Evolutionary conservation across 2,113 vertebrate genomes (phyloP).

Genomic region (Hemichromis elongatus): DNA sequence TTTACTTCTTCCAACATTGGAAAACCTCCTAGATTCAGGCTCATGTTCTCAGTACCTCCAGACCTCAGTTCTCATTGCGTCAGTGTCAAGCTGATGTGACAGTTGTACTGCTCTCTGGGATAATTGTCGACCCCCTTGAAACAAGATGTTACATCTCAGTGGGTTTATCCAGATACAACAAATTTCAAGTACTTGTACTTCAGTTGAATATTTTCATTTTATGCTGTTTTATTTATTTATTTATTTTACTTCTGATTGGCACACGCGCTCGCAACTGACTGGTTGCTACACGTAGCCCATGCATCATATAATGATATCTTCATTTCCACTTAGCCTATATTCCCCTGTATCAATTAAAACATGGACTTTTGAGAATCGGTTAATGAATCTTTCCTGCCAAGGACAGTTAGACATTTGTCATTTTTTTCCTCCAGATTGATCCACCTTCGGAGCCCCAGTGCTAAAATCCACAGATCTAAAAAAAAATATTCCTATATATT

Average conservation of each 20-base stretch:
- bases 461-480: background rate
- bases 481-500: no score
- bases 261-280: background rate
- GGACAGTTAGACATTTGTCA: background rate
- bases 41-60: background rate
- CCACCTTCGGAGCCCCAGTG: background rate
- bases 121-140: background rate
- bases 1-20: background rate
- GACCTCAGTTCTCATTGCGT: background rate
- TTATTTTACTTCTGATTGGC: fast-evolving
- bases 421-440: background rate
- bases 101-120: background rate
- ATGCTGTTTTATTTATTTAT: background rate
- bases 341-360: background rate
- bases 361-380: background rate
- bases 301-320: background rate
- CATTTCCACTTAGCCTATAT: background rate
- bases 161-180: background rate
- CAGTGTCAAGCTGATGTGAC: background rate
- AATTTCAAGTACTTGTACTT: background rate
- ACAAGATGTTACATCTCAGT: background rate
- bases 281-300: background rate
- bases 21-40: background rate
- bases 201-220: background rate
- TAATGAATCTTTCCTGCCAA: background rate